Conservation (phyloP, 2,797 vertebrate genomes). For the Poecilia velifera region DNA sequence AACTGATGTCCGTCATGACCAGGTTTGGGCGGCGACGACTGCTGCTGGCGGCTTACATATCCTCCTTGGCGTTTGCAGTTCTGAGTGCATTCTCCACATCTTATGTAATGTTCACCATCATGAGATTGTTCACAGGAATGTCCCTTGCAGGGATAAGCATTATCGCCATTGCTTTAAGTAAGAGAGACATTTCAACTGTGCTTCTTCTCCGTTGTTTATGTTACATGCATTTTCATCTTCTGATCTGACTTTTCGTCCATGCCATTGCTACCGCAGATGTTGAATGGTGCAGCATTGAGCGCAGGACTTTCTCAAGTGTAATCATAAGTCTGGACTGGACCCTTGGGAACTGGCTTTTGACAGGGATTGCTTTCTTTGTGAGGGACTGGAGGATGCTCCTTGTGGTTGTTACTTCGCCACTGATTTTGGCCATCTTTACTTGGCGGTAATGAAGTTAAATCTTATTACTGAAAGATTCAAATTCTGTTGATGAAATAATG, state of each 20-base stretch:
- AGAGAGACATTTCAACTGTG: slow-evolving; percentile 10
- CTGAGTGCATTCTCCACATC: slow-evolving; percentile 71
- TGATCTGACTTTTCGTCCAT: not conserved
- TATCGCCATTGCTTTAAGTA: slow-evolving; percentile 67
- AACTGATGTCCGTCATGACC: slow-evolving; percentile 2
- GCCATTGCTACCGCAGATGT: slow-evolving; percentile 52
- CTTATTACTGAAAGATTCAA: not conserved
- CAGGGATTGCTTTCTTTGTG: slow-evolving; percentile 60
- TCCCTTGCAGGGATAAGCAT: slow-evolving; percentile 72
- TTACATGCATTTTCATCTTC: not conserved
- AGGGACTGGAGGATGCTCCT: slow-evolving; percentile 75
- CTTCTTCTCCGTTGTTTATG: not conserved
- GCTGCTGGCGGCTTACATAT: slow-evolving; percentile 67
- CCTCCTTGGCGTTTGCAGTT: slow-evolving; percentile 55
- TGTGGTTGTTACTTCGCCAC: slow-evolving; percentile 77
- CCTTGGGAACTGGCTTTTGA: slow-evolving; percentile 63
- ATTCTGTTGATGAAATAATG: not conserved
- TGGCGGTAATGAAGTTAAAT: slow-evolving; percentile 28
- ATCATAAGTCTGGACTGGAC: slow-evolving; percentile 75
- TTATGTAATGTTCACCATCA: slow-evolving; percentile 65
- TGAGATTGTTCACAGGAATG: slow-evolving; percentile 75
- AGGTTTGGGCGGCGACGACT: slow-evolving; percentile 69
- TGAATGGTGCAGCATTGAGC: slow-evolving; percentile 68
- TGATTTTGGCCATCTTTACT: slow-evolving; percentile 72
- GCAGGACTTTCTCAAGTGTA: slow-evolving; percentile 67